Conservation (phyloP, 2,888 invertebrate species). For the Panopea generosa region DNA sequence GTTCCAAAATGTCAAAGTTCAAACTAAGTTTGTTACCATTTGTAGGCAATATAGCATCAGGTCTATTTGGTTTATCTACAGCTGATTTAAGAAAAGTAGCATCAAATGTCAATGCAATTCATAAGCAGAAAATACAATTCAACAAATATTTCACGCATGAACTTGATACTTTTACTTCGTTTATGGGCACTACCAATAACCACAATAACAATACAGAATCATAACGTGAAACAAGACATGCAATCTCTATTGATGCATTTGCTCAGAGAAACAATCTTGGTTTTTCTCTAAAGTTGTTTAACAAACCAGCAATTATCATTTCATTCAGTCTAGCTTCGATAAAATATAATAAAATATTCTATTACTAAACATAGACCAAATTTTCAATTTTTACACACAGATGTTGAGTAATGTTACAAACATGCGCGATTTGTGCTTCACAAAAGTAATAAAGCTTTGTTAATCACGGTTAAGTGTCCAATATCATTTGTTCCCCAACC, state of each 20-base stretch:
- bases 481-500: slow-evolving; percentile 7
- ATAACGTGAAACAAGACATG: neutral
- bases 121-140: slow-evolving; percentile 1
- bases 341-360: neutral
- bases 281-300: neutral
- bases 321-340: neutral
- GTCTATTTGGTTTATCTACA: slow-evolving; percentile 10
- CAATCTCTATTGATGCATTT: neutral
- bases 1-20: too few relatives aligned
- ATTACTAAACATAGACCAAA: neutral
- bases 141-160: neutral
- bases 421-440: slow-evolving; percentile 1
- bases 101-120: neutral
- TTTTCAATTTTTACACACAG: neutral
- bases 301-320: neutral
- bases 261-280: neutral
- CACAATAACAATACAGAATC: slow-evolving; percentile 6
- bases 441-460: neutral
- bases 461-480: slow-evolving; percentile 4
- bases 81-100: slow-evolving; percentile 7
- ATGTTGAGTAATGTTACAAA: slow-evolving; percentile 2
- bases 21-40: neutral
- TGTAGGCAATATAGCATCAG: slow-evolving; percentile 10
- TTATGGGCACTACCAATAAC: slow-evolving; percentile 10
- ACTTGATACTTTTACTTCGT: neutral